phyloP scores from a whole-genome alignment of 2,797 vertebrate species.

The Scolopax bukidnonensis region DNA sequence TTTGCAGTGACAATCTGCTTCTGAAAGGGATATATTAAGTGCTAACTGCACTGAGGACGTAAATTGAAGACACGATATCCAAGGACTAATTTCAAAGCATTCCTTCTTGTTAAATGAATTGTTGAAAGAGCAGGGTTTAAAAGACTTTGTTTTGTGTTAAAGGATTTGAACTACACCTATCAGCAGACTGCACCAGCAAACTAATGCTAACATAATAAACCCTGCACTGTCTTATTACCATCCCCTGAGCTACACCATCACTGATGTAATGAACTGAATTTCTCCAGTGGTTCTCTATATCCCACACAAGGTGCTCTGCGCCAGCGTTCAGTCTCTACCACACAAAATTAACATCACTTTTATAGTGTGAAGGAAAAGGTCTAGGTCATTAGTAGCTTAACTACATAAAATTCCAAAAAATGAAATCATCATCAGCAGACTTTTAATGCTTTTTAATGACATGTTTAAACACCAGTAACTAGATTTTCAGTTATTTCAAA shows the following conservation, averaged over 20 bases:
- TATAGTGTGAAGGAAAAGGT: background rate
- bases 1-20: constrained; percentile 64
- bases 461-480: background rate
- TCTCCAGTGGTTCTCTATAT: constrained; percentile 8
- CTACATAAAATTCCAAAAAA: constrained; percentile 6
- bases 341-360: constrained; percentile 19
- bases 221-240: background rate
- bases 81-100: constrained; percentile 74
- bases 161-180: constrained; percentile 66
- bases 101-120: constrained; percentile 67
- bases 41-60: constrained; percentile 46
- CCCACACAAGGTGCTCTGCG: background rate
- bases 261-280: constrained; percentile 15
- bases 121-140: constrained; percentile 64
- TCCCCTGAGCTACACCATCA: background rate
- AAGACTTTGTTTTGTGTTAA: constrained; percentile 66
- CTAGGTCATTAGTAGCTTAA: background rate
- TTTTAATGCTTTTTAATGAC: background rate
- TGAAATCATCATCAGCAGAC: background rate
- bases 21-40: constrained; percentile 72
- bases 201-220: constrained; percentile 41
- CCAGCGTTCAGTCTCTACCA: background rate
- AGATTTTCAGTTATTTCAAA: background rate
- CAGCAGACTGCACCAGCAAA: constrained; percentile 22
- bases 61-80: constrained; percentile 70